A percentile compares a stretch with the other conserved stretches of the same genome.
phyloP scores from a whole-genome alignment of 2,113 vertebrate species.

The Pachypanchax playfairii region DNA sequence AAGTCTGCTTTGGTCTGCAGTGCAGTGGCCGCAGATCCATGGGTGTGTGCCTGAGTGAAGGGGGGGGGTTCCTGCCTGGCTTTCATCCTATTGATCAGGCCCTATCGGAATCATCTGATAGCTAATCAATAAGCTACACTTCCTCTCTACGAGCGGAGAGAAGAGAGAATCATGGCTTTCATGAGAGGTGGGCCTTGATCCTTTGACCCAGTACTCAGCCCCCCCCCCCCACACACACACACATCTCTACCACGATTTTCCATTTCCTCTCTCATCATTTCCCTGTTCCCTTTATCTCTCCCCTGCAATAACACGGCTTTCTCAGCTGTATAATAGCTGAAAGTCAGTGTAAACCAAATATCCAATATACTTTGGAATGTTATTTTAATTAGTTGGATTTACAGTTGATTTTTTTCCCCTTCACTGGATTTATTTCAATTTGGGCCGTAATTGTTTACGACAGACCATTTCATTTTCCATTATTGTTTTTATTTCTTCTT shows the following conservation, averaged over 20 bases:
- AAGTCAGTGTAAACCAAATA: constrained; percentile 48
- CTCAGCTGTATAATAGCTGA: constrained; percentile 32
- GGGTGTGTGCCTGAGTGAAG: constrained; percentile 63
- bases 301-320: constrained; percentile 25
- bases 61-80: constrained; percentile 73
- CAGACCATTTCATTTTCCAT: constrained; percentile 78
- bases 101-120: constrained; percentile 84
- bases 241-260: constrained; percentile 6
- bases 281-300: constrained; percentile 33
- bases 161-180: constrained; percentile 61
- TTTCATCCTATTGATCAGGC: constrained; percentile 76
- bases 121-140: constrained; percentile 81
- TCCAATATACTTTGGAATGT: constrained; percentile 53
- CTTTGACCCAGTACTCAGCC: constrained; percentile 45
- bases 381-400: constrained; percentile 66
- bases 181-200: constrained; percentile 74
- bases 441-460: constrained; percentile 74
- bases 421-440: constrained; percentile 71
- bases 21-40: constrained; percentile 63
- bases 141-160: constrained; percentile 70
- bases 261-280: constrained; percentile 18
- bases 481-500: constrained; percentile 78
- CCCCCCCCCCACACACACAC: constrained; percentile 9
- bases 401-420: constrained; percentile 57
- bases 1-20: constrained; percentile 37